Evolutionary conservation across 2,797 vertebrate genomes (phyloP), one percentile per base, ranked within the genome.

Genomic region (Acanthurus tractus): DNA sequence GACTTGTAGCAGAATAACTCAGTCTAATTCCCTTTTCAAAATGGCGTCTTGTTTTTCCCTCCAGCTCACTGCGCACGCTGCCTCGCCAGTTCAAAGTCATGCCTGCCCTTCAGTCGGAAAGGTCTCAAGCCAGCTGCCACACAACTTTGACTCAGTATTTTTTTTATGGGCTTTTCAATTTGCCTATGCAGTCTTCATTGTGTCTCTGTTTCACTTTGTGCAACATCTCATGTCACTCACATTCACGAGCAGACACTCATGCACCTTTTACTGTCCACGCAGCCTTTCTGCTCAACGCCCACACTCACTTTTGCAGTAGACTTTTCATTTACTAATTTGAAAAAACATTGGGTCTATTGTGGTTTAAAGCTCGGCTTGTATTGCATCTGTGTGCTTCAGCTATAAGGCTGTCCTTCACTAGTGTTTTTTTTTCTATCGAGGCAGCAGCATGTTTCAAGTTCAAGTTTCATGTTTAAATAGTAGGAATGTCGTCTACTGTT

Each of bases 21-120:
- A 46, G 86, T 85, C 81, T 89, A 90, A 92, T 90, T 90, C 89
- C 29, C 89, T 85, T 88, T 94, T 85, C 93, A 94, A 94, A 94
- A 94, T 94, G 93, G 93, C 92, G 92, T 86, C 89, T 85, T 93
- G 88, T 92, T 93, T 93, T 91, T 87, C 88, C 89, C 89, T 86
- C 79, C 76, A 79, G 87, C 93, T 88, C 88, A 13, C 81, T 82
- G 84, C 71, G 90, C 90, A 81, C 76, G 79, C 85, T 88, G 88
- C 86, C 88, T 90, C 83, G 64, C 87, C 88, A 78, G 82, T 89
- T 90, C 89, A 90, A 86, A 91, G 88, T 88, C 84, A 81, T 58
- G 86, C 85, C 76, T 85, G 86, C 85, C 88, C 86, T 92, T 87
- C 85, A 86, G 78, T 90, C 63, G 63, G 63, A 74, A 74, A 79